These are phyloP conservation scores for Paramuricea clavata DNA, from an alignment of 92 coral and sea anemone species.

Conservation along the genomic window DNA sequence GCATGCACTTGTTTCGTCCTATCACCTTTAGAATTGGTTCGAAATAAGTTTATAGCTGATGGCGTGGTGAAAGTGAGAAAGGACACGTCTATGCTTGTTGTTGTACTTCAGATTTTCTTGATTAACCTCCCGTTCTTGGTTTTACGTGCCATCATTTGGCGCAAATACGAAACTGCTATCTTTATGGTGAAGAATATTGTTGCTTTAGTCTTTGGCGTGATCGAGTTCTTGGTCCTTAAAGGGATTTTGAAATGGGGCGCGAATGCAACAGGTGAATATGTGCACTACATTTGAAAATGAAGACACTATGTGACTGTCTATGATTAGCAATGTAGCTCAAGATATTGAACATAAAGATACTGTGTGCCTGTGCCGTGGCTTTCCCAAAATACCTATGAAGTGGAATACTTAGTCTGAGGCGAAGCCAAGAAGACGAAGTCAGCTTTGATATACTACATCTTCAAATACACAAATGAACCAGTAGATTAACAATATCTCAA, in stretches of 20 bases:
- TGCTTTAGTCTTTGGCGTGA: neutral
- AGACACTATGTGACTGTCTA: no score
- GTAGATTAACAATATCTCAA: no score
- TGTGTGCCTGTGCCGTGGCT: no score
- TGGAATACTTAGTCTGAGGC: no score
- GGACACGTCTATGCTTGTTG: neutral
- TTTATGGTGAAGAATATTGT: conserved; percentile 19
- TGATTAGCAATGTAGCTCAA: no score
- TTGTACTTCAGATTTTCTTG: neutral
- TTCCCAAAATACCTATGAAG: no score
- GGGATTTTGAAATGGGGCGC: neutral
- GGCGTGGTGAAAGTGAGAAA: neutral
- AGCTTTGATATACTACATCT: no score
- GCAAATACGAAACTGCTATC: conserved; percentile 24
- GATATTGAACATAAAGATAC: no score
- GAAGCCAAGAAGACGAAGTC: no score
- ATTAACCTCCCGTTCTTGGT: conserved; percentile 16
- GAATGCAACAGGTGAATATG: neutral
- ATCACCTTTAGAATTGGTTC: neutral
- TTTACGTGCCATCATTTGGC: conserved; percentile 8
- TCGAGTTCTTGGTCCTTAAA: neutral
- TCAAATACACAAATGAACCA: no score
- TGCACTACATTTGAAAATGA: neutral
- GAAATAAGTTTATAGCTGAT: conserved; percentile 3
- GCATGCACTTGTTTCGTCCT: neutral